Base-by-base conservation (phyloP, 2,888 invertebrate genomes). In the Eupithecia subumbrata region DNA sequence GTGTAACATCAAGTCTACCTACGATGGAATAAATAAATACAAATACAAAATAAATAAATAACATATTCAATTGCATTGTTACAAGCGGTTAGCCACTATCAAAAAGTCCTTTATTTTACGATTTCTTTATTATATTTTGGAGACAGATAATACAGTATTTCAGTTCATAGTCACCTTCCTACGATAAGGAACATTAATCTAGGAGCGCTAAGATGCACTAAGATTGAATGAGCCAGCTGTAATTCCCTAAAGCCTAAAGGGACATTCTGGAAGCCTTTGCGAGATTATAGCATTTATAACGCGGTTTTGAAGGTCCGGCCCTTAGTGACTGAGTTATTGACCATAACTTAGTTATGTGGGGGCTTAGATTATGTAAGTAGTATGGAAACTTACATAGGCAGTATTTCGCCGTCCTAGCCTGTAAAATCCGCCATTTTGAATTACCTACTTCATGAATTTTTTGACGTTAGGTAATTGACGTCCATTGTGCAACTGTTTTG, bases 251-350 rank as follows among this genome's bases (percentile, higher is more conserved):
- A 71, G 71, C 71, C 45, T 40, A 52, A 25, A 67, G 67, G 70
- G 73, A 71, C 73, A 74, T 74, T 69, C 64, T 70, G 45, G 60
- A 73, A 73, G 37, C 60, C 56, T 52, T 76, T 69, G 74, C 72
- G 69, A 76, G 69, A 72, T 74, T 72, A 72, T 72, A 68, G 72
- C 73, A 73, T 74, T 71, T 76, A 76, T 73, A 71, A 73, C 71
- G 76, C 60, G 60, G 60, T 69, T 71, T 66, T 68, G 25, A 63
- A 74, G 73, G 67, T 45, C 52, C 52, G 7, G 22, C 37, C 25
- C 34, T 72, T 67, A 52, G 52, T 56, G 69, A 63, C 72, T 69
- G 72, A 69, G 40, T 69, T 75, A 73, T 77, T 70, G 74, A 64
- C 72, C 70, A 64, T 73, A 75, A 77, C 76, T 74, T 66, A 60